A percentile compares a stretch with the other conserved stretches of the same genome.
Conservation (phyloP, 2,888 invertebrate species). For the Lasioglossum malachurum region DNA sequence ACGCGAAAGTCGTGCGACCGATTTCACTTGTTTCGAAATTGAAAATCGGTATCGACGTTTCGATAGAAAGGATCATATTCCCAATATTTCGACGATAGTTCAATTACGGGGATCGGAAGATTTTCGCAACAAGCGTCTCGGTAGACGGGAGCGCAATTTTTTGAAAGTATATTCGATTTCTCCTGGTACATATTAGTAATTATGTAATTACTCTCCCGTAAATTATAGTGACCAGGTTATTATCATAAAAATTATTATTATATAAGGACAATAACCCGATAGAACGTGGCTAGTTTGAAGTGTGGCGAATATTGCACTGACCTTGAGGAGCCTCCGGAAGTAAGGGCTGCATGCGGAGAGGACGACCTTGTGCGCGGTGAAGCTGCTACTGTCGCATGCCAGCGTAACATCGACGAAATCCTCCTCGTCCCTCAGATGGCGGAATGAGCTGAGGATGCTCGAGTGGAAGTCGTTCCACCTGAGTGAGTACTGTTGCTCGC, state of each 20-base stretch:
- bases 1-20: conserved; percentile 41
- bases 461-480: conserved; percentile 98
- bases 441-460: conserved; percentile 95
- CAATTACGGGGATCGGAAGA: neutral
- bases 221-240: neutral
- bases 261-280: neutral
- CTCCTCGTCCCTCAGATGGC: conserved; percentile 94
- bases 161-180: conserved; percentile 10
- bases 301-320: conserved; percentile 68
- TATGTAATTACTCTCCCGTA: neutral
- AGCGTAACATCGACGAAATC: conserved; percentile 97
- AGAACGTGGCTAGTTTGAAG: neutral
- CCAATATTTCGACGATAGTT: neutral
- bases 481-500: conserved; percentile 95
- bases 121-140: conserved; percentile 1
- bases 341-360: conserved; percentile 97
- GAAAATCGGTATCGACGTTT: neutral
- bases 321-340: conserved; percentile 93
- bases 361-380: conserved; percentile 96
- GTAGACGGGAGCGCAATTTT: conserved; percentile 10
- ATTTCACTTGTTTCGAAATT: conserved; percentile 35
- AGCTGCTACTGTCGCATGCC: conserved; percentile 95
- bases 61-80: neutral
- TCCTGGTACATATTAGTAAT: neutral
- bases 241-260: neutral